phyloP scores from a whole-genome alignment of 2,888 invertebrate genomes.

The Drosophila rubida region DNA sequence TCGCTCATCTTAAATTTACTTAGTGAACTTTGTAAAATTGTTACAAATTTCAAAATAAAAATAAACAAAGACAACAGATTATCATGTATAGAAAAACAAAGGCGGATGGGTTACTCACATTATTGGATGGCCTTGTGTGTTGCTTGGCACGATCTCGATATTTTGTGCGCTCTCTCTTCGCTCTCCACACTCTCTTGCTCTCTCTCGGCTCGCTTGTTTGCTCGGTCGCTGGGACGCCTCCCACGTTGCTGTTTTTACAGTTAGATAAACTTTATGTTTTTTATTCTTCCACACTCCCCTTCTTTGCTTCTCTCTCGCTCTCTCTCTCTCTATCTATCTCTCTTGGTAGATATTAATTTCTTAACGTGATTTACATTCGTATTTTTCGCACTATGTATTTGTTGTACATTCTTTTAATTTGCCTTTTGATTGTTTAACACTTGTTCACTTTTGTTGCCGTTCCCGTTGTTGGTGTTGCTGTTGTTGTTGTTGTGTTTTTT shows the following conservation, averaged over 20 bases:
- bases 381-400: conserved; percentile 57
- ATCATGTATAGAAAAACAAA: conserved; percentile 33
- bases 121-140: conserved; percentile 55
- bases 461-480: conserved; percentile 25
- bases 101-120: conserved; percentile 58
- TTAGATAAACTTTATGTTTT: conserved; percentile 53
- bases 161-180: conserved; percentile 18
- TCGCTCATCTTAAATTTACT: background rate
- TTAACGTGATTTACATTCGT: conserved; percentile 46
- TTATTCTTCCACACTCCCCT: conserved; percentile 12
- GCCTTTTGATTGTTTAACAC: conserved; percentile 56
- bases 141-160: conserved; percentile 54
- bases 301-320: conserved; percentile 1
- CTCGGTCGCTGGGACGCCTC: conserved; percentile 36
- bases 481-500: conserved; percentile 44
- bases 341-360: conserved; percentile 17
- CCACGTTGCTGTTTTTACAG: conserved; percentile 64
- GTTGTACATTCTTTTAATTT: conserved; percentile 56
- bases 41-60: conserved; percentile 11
- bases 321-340: background rate
- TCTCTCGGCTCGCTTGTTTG: conserved; percentile 14
- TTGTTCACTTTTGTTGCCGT: conserved; percentile 52
- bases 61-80: conserved; percentile 15
- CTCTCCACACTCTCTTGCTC: conserved; percentile 5
- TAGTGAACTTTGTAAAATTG: conserved; percentile 5